Evolutionary conservation across 2,113 vertebrate genomes (phyloP).

Genomic region (Scatophagus argus): DNA sequence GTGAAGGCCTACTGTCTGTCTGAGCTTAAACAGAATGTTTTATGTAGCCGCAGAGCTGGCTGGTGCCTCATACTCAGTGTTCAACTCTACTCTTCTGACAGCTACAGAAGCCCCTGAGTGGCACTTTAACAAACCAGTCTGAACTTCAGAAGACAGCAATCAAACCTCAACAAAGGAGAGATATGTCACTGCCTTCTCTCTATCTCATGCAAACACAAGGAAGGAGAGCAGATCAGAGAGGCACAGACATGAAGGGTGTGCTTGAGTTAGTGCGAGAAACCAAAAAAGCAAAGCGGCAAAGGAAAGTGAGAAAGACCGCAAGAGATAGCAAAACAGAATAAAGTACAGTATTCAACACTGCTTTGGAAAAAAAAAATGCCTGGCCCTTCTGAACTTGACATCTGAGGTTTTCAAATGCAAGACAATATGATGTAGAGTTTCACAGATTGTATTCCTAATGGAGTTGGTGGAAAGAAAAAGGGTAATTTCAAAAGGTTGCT

Average conservation of each 20-base stretch:
- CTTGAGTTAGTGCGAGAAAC: background rate
- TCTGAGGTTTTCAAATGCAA: background rate
- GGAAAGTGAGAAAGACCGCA: background rate
- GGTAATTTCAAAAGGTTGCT: background rate
- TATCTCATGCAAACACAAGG: background rate
- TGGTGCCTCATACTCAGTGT: background rate
- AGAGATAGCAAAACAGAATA: background rate
- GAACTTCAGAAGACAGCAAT: conserved; percentile 55
- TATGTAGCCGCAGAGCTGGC: background rate
- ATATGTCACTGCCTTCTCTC: conserved; percentile 35
- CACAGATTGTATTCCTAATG: background rate
- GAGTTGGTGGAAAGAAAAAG: background rate
- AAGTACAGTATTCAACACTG: background rate
- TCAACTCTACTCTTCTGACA: conserved; percentile 31
- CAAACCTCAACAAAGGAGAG: conserved; percentile 40
- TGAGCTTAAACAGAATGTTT: background rate
- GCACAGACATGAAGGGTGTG: conserved; percentile 33
- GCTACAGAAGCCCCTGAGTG: conserved; percentile 38
- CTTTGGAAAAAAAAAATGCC: background rate
- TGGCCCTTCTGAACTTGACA: background rate
- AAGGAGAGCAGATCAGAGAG: conserved; percentile 38
- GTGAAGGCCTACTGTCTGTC: background rate
- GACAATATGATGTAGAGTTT: background rate
- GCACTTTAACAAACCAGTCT: conserved; percentile 59
- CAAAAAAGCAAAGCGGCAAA: background rate